Evolutionary conservation across 2,797 vertebrate species (phyloP), one percentile per base, ranked within the genome.

Genomic region (Pangasius djambal): DNA sequence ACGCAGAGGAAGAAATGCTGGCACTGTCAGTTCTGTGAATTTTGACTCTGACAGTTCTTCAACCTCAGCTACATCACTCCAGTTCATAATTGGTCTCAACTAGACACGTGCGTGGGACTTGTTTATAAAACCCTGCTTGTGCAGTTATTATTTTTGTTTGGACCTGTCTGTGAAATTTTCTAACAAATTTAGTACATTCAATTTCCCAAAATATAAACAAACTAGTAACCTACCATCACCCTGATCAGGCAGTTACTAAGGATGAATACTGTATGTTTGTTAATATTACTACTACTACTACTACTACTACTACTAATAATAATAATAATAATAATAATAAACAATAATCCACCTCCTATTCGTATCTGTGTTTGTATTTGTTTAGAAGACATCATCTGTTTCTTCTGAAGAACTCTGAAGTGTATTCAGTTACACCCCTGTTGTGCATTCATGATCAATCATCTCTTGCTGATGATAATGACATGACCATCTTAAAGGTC

Each of bases 401-500:
- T 40, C 40, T 79, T n/a, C 25, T 3, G 4, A 81, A 34, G 22
- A 37, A 83, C 44, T 65, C 37, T 1, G 25, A 77, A 77, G 28
- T n/a, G 28, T 77, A 77, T 1, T 50, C 44, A 52, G 25, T 77
- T n/a, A 25, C 10, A 16, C 6, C 25, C 34, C 37, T 3, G 34
- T 8, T n/a, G 37, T 67, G 82, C 18, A 59, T 77, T 63, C 22
- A 52, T 69, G 83, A 78, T 44, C 12, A 48, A 50, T 83, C n/a
- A 74, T 74, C 61, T 75, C 37, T 55, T 52, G 13, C 18, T 86
- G 86, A 34, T 74, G 85, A 74, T 74, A 50, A 81, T 57, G 75
- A 89, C 67, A 15, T 16, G 10, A 9, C 22, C 12, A 44, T 44
- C 18, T 1, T 52, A 87, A 90, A 90, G 87, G 89, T 87, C 75